Evolutionary conservation across 64 coral and sea anemone species (phyloP).

Genomic region (Stichodactyla helianthus): DNA sequence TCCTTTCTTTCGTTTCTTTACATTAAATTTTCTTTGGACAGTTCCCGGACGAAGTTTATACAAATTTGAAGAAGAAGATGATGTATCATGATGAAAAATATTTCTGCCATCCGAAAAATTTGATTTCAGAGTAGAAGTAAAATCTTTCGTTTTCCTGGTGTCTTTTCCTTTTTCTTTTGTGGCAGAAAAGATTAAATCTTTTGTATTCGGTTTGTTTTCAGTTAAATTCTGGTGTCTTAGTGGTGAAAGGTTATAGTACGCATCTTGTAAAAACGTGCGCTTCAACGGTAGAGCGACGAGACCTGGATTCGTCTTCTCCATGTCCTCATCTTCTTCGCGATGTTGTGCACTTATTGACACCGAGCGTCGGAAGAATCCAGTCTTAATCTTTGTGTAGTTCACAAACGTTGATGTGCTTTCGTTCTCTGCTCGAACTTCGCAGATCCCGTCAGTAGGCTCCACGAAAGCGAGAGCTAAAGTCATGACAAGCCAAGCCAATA

Average conservation of each 20-base stretch:
- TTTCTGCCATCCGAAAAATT: not conserved
- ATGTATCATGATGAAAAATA: not conserved
- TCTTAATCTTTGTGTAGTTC: slow-evolving; percentile 96
- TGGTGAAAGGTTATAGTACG: not conserved
- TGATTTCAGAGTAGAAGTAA: not conserved
- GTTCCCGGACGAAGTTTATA: not conserved
- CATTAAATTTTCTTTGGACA: not conserved
- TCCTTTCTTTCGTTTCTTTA: not conserved
- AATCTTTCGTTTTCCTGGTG: not conserved
- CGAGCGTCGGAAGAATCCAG: slow-evolving; percentile 89
- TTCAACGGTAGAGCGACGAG: slow-evolving; percentile 40
- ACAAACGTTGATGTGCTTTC: slow-evolving; percentile 44
- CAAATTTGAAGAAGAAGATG: not conserved
- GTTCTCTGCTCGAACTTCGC: slow-evolving; percentile 73
- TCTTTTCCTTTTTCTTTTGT: not conserved
- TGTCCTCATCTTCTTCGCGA: not conserved
- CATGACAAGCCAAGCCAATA: slow-evolving; percentile 95
- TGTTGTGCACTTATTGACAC: not conserved
- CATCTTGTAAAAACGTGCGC: not conserved
- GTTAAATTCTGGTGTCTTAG: not conserved
- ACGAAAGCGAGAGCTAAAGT: slow-evolving; percentile 93
- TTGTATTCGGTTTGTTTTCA: not conserved
- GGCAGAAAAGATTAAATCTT: not conserved
- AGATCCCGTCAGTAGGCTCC: slow-evolving; percentile 95
- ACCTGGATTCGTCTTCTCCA: not conserved